phyloP scores from a whole-genome alignment of 2,888 invertebrate genomes.

The Acrocera orbiculus region DNA sequence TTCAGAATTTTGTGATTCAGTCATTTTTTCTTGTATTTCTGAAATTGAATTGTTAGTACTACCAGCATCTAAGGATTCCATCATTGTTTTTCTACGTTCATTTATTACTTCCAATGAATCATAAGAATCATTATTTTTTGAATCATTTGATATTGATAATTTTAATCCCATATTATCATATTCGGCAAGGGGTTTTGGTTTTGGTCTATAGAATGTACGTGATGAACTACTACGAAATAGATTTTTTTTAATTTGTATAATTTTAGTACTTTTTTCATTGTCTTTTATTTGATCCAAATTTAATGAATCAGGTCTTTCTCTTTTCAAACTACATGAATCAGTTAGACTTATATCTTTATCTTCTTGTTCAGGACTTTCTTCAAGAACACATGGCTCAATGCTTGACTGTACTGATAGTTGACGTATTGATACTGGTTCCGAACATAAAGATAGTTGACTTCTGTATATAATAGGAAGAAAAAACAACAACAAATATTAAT shows the following conservation, averaged over 20 bases:
- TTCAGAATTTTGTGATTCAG: too few species aligned
- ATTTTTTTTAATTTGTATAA: conserved; percentile 11
- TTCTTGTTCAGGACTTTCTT: conserved; percentile 20
- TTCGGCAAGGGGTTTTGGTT: conserved; percentile 21
- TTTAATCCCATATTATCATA: conserved; percentile 25
- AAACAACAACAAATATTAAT: neutral
- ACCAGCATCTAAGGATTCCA: conserved; percentile 16
- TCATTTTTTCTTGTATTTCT: neutral
- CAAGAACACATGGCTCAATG: conserved; percentile 28
- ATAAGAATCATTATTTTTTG: conserved; percentile 20
- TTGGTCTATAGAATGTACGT: conserved; percentile 27
- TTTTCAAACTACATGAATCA: conserved; percentile 4
- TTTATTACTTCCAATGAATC: conserved; percentile 30
- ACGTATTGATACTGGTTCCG: conserved; percentile 23
- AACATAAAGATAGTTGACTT: conserved; percentile 29
- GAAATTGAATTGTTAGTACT: neutral
- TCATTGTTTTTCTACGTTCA: conserved; percentile 26
- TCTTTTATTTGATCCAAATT: neutral
- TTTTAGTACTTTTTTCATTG: conserved; percentile 10
- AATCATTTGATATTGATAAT: conserved; percentile 16
- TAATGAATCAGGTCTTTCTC: neutral
- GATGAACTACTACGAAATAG: conserved; percentile 29
- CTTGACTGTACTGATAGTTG: conserved; percentile 30
- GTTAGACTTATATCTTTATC: conserved; percentile 12
- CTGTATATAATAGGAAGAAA: conserved; percentile 12